A percentile compares a stretch with the other conserved stretches of the same genome.
phyloP scores from a whole-genome alignment of 2,113 vertebrate genomes.

The Dromaius novaehollandiae region DNA sequence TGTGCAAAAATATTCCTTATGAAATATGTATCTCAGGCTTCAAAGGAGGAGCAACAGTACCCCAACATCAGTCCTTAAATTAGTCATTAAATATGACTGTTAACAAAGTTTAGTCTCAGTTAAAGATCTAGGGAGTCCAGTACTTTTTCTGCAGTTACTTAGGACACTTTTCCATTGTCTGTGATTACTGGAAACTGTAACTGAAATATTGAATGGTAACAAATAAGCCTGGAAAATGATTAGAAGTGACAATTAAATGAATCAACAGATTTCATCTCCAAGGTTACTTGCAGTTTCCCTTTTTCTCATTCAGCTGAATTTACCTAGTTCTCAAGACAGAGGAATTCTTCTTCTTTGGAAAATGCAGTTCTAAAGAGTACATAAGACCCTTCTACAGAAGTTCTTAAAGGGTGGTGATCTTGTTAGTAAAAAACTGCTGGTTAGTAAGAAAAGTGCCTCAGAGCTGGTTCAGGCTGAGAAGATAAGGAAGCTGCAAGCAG shows the following conservation, averaged over 20 bases:
- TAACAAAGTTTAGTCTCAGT: neutral
- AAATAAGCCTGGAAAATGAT: neutral
- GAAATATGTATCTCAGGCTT: neutral
- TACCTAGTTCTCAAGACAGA: neutral
- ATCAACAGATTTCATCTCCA: neutral
- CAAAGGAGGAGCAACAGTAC: neutral
- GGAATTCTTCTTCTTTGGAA: neutral
- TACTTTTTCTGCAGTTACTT: neutral
- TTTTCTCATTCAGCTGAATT: neutral
- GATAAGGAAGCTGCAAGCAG: too few relatives aligned
- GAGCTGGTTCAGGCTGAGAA: too few relatives aligned
- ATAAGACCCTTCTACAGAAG: neutral
- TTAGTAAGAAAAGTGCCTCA: too few relatives aligned
- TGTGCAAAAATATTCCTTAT: neutral
- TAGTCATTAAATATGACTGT: neutral
- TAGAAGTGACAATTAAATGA: neutral
- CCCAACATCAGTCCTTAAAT: neutral
- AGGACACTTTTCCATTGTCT: neutral
- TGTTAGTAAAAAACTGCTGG: too few relatives aligned
- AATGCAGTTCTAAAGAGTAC: neutral
- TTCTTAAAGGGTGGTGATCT: rapidly evolving
- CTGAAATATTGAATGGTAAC: neutral
- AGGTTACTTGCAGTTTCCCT: neutral
- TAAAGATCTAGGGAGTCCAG: neutral
- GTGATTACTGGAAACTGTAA: neutral